These are phyloP conservation scores for Zaprionus capensis DNA, from an alignment of 1,140 invertebrate genomes.

Conservation along the genomic window DNA sequence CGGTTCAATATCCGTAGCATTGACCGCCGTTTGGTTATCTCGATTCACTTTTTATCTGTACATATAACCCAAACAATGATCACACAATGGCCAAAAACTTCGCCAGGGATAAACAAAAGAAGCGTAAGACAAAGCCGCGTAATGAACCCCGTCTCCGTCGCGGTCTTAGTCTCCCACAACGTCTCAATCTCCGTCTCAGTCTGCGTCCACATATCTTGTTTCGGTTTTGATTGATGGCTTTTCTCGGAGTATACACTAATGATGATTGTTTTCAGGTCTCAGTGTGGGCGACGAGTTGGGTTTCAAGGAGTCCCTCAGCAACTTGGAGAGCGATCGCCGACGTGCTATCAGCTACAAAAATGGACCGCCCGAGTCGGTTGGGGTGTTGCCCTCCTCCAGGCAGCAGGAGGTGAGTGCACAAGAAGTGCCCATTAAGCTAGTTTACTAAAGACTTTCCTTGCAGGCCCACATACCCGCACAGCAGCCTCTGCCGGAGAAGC, in stretches of 20 bases:
- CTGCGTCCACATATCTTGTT: conserved; percentile 18
- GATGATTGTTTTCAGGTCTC: conserved; percentile 87
- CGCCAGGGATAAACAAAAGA: conserved; percentile 34
- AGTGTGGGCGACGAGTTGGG: conserved; percentile 93
- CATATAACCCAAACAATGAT: conserved; percentile 13
- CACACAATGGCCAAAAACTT: conserved; percentile 14
- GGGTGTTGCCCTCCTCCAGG: conserved; percentile 65
- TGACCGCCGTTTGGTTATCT: conserved; percentile 18
- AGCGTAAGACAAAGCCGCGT: conserved; percentile 53
- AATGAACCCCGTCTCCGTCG: conserved; percentile 37
- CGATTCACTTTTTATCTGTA: conserved; percentile 36
- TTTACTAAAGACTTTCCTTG: neutral
- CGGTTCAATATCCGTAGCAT: conserved; percentile 56
- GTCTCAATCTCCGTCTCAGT: neutral
- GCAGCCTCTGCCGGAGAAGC: conserved; percentile 64
- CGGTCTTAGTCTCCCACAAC: neutral
- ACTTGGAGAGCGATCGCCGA: conserved; percentile 88
- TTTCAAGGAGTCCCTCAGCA: conserved; percentile 91
- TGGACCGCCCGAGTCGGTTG: conserved; percentile 82
- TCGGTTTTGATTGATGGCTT: conserved; percentile 58
- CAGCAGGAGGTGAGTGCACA: conserved; percentile 54
- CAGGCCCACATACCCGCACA: conserved; percentile 23
- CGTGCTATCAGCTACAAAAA: conserved; percentile 87
- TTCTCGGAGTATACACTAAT: conserved; percentile 15
- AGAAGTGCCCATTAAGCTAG: neutral